Percentiles rank a stretch among this genome's conserved stretches.
Conservation (phyloP, 2,797 vertebrate species). For the Eptatretus atami region DNA sequence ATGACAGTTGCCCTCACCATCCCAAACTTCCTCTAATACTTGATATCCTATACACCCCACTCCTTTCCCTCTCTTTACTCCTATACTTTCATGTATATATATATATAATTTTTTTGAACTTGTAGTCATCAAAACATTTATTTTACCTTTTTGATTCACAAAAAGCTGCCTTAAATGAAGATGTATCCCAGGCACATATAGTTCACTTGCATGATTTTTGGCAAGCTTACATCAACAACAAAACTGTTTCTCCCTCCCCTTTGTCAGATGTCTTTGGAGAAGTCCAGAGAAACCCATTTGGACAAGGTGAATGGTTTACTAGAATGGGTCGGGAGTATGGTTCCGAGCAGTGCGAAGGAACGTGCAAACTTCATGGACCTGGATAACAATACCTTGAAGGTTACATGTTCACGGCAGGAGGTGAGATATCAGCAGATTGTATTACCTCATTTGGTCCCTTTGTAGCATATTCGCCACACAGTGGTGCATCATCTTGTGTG, state of each 20-base stretch:
- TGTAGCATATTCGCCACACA: background rate
- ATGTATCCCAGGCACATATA: no score
- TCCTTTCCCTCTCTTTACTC: no score
- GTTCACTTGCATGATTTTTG: no score
- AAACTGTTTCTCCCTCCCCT: background rate
- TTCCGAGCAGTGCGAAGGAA: conserved; percentile 18
- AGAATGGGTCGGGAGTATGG: conserved; percentile 40
- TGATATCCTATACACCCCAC: no score
- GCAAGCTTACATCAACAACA: background rate
- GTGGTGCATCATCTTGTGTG: background rate
- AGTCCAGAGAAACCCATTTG: conserved; percentile 59
- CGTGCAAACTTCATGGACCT: conserved; percentile 12
- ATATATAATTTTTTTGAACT: no score
- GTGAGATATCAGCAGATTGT: conserved; percentile 14
- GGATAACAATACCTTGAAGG: conserved; percentile 22
- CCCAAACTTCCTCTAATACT: no score
- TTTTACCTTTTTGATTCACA: no score
- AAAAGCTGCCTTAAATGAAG: no score
- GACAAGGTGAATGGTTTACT: conserved; percentile 60
- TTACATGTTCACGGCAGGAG: conserved; percentile 59
- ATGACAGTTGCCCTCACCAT: no score
- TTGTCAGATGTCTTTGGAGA: conserved; percentile 21
- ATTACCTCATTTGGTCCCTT: background rate
- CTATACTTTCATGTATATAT: no score
- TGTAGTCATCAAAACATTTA: no score